phyloP scores from a whole-genome alignment of 1,140 invertebrate genomes.

The Neoseiulus cucumeris region DNA sequence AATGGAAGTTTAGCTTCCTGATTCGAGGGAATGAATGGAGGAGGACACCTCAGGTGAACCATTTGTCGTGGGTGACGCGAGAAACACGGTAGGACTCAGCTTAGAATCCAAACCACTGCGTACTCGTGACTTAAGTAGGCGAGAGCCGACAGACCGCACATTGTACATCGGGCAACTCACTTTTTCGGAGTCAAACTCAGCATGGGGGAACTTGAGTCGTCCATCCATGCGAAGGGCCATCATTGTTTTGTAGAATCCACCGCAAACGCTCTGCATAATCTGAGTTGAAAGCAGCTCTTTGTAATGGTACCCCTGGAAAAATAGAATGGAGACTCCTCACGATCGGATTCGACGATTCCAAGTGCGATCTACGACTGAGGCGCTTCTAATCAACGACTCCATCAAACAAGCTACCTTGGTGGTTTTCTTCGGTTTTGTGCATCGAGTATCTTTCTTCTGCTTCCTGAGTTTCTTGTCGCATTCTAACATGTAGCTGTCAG shows the following conservation, averaged over 20 bases:
- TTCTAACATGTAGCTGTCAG: slow-evolving; percentile 58
- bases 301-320: slow-evolving; percentile 26
- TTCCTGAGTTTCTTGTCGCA: slow-evolving; percentile 39
- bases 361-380: not conserved
- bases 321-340: not conserved
- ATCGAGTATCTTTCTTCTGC: slow-evolving; percentile 3
- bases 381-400: not conserved
- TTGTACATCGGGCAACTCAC: slow-evolving; percentile 23
- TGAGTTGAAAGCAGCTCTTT: slow-evolving; percentile 29
- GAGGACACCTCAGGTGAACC: not conserved
- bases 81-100: not conserved
- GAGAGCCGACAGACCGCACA: not conserved
- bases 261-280: slow-evolving; percentile 73
- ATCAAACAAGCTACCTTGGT: slow-evolving; percentile 19
- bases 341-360: slow-evolving; percentile 7
- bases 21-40: not conserved
- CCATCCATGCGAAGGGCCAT: slow-evolving; percentile 40
- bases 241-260: slow-evolving; percentile 73
- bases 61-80: not conserved
- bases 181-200: slow-evolving; percentile 76
- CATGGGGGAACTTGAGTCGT: slow-evolving; percentile 49
- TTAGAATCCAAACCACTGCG: not conserved
- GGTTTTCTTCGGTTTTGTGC: slow-evolving; percentile 24
- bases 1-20: not conserved
- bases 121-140: not conserved